Base-by-base conservation (phyloP, 2,888 invertebrate genomes). In the Acleris holmiana region DNA sequence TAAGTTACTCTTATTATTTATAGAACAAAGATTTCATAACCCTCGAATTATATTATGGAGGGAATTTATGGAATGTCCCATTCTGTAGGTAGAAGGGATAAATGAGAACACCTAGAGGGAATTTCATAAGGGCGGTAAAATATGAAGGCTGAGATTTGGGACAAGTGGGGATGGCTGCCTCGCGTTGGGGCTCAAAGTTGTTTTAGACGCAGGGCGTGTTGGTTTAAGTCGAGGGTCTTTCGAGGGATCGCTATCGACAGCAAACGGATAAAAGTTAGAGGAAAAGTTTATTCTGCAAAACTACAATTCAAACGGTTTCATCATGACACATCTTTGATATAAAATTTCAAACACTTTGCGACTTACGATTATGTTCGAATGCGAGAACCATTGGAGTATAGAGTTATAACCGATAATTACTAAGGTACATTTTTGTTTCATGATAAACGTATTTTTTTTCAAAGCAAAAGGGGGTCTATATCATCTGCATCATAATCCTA, bases 1-100 rank as follows among this genome's bases (percentile, higher is more conserved):
- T 58, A 58, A 57, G 48, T 48, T 47, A 15, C 25, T 29, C 35
- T 8, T 62, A 56, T 51, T 47, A 64, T 53, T 40, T 53, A 58
- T 58, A 63, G 47, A 51, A 47, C 60, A 53, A 51, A 61, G 61
- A 58, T 64, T 58, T 53, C 53, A 64, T 58, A 64, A 64, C 58
- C n/a, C 13, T 44, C 21, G 44, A 57, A 51, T 63, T 57, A 50
- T 49, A 21, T 56, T 35, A 35, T 61, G 21, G 18, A n/a, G 40
- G 35, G 47, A 58, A 64, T 58, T 63, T 63, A 64, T 64, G 58
- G 41, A 64, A 58, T 64, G 47, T 61, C 54, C 60, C 44, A 48
- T 40, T 53, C 10, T 53, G 63, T 35, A 48, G 50, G 25, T 61
- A 56, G 55, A 48, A 51, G 19, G 53, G 61, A 13, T 40, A 48